Evolutionary conservation across 2,888 invertebrate genomes (phyloP).

Genomic region (Mechanitis messenoides): DNA sequence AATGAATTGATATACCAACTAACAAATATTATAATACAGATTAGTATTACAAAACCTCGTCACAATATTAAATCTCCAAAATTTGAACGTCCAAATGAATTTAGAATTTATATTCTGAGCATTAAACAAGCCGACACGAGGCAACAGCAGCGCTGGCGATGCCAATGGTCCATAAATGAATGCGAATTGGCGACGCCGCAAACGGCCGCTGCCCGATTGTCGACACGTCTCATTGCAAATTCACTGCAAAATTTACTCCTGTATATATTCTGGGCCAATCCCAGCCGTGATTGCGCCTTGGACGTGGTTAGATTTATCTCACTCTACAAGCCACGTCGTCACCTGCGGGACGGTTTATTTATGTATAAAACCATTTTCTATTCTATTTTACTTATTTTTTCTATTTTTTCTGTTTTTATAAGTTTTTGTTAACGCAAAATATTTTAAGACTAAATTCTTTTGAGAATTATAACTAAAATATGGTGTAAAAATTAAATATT

Average conservation of each 20-base stretch:
- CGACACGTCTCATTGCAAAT: conserved; percentile 66
- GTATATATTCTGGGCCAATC: conserved; percentile 47
- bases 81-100: conserved; percentile 20
- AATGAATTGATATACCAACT: no score
- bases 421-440: no score
- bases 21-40: not conserved
- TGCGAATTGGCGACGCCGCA: conserved; percentile 65
- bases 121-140: conserved; percentile 36
- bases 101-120: conserved; percentile 57
- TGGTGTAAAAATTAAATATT: no score
- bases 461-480: no score
- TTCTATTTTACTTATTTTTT: conserved; percentile 3
- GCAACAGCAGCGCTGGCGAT: conserved; percentile 40
- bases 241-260: conserved; percentile 55
- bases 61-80: conserved; percentile 12
- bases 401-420: not conserved
- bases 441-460: no score
- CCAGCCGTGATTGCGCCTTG: conserved; percentile 38
- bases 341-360: conserved; percentile 31
- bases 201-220: conserved; percentile 67
- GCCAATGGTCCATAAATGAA: conserved; percentile 63
- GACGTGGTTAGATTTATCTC: conserved; percentile 36
- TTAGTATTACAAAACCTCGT: not conserved
- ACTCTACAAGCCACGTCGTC: conserved; percentile 26
- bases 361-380: not conserved